phyloP scores from a whole-genome alignment of 2,888 invertebrate species.

The Caenorhabditis sp. region DNA sequence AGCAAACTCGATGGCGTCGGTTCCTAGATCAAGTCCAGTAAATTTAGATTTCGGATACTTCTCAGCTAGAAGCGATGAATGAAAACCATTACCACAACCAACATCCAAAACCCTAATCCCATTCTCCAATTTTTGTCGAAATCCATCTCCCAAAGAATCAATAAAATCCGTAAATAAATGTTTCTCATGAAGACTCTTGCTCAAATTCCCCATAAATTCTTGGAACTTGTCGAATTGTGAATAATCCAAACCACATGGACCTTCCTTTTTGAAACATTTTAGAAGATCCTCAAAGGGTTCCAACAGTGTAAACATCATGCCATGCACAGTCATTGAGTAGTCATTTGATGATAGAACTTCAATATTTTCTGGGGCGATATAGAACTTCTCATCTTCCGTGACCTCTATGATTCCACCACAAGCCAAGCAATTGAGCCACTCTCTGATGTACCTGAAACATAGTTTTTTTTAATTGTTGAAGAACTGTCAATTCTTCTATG shows the following conservation, averaged over 20 bases:
- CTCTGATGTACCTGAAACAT: slow-evolving; percentile 57
- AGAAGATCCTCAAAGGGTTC: slow-evolving; percentile 38
- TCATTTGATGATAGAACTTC: slow-evolving; percentile 33
- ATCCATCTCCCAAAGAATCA: slow-evolving; percentile 13
- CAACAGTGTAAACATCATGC: slow-evolving; percentile 28
- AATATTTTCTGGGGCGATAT: slow-evolving; percentile 42
- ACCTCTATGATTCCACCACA: slow-evolving; percentile 52
- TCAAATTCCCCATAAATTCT: slow-evolving; percentile 37
- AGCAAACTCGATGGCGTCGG: slow-evolving; percentile 43
- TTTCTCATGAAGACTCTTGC: slow-evolving; percentile 43
- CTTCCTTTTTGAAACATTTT: slow-evolving; percentile 47
- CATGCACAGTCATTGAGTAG: slow-evolving; percentile 22
- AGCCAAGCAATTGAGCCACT: slow-evolving; percentile 52
- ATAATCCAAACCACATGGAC: slow-evolving; percentile 57
- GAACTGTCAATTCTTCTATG: too few species aligned
- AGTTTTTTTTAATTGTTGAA: too few species aligned
- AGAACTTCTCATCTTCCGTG: slow-evolving; percentile 49
- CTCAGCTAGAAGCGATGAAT: slow-evolving; percentile 34
- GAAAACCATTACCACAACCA: slow-evolving; percentile 23
- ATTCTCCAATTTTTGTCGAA: slow-evolving; percentile 5
- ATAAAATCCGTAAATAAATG: slow-evolving; percentile 52
- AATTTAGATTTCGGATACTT: slow-evolving; percentile 54
- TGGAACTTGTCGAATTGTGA: slow-evolving; percentile 49
- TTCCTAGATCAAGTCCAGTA: slow-evolving; percentile 55
- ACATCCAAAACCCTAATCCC: slow-evolving; percentile 53